A percentile compares a stretch with the other conserved stretches of the same genome.
Conservation (phyloP, 2,797 vertebrate genomes). For the Hemitrygon akajei region DNA sequence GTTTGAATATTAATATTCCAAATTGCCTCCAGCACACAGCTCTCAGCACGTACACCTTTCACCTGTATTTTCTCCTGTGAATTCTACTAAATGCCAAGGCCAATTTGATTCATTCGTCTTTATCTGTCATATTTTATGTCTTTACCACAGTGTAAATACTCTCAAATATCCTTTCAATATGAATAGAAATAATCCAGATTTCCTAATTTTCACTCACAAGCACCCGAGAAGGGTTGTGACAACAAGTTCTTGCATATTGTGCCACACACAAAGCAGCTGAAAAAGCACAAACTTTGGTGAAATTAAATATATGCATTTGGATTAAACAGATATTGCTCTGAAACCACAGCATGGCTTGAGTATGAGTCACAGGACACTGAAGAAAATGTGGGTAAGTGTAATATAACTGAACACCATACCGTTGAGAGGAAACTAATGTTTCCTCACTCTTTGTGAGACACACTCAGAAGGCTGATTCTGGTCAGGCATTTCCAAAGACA, state of each 20-base stretch:
- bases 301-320: neutral
- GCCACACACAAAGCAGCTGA: neutral
- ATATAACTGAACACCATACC: neutral
- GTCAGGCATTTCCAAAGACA: too few relatives aligned
- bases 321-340: neutral
- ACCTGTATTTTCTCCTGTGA: neutral
- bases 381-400: neutral
- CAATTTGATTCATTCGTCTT: neutral
- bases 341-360: neutral
- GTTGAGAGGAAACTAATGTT: too few relatives aligned
- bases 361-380: neutral
- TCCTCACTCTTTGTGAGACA: neutral
- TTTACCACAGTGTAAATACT: neutral
- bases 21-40: neutral
- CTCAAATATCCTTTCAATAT: neutral
- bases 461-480: neutral
- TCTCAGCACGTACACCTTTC: neutral
- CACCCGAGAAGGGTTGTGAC: neutral
- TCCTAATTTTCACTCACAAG: neutral
- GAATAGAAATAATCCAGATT: neutral
- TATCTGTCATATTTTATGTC: neutral
- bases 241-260: neutral
- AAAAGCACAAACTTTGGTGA: neutral
- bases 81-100: neutral
- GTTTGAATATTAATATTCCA: neutral